These are phyloP conservation scores for Trissolcus brochymenae DNA, from an alignment of 2,888 invertebrate species.

Conservation along the genomic window DNA sequence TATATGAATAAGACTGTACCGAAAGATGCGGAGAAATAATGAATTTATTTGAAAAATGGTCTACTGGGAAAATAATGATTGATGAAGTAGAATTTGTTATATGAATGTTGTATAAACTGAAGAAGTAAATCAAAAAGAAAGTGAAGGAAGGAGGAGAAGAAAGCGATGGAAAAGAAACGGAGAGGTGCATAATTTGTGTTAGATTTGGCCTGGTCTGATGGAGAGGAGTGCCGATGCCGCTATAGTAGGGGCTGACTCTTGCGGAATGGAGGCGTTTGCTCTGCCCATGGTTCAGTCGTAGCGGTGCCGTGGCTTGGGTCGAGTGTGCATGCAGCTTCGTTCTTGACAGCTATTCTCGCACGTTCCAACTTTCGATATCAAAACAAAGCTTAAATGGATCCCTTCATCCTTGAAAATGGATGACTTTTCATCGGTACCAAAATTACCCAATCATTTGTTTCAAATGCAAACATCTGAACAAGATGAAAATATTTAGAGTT, in stretches of 20 bases:
- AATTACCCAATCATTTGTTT: slow-evolving; percentile 9
- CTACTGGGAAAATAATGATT: no score
- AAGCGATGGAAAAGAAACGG: no score
- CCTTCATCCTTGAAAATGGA: slow-evolving; percentile 33
- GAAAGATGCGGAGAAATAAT: no score
- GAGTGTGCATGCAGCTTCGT: slow-evolving; percentile 60
- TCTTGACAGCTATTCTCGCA: slow-evolving; percentile 31
- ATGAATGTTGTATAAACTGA: no score
- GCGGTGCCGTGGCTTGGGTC: slow-evolving; percentile 71
- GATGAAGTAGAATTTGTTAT: no score
- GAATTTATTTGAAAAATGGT: no score
- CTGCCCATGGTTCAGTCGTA: slow-evolving; percentile 68
- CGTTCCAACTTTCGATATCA: slow-evolving; percentile 25
- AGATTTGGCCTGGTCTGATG: not conserved
- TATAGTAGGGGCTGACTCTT: slow-evolving; percentile 55
- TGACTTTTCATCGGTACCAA: slow-evolving; percentile 14
- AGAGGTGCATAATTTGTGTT: not conserved
- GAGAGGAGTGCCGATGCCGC: slow-evolving; percentile 14
- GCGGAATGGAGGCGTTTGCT: slow-evolving; percentile 63
- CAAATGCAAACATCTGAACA: no score
- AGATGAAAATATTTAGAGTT: no score
- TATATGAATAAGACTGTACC: no score
- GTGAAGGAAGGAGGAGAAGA: no score
- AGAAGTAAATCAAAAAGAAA: no score
- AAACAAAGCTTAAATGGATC: slow-evolving; percentile 30